Conservation (phyloP, 2,113 vertebrate species). For the Eretmodus cyanostictus region DNA sequence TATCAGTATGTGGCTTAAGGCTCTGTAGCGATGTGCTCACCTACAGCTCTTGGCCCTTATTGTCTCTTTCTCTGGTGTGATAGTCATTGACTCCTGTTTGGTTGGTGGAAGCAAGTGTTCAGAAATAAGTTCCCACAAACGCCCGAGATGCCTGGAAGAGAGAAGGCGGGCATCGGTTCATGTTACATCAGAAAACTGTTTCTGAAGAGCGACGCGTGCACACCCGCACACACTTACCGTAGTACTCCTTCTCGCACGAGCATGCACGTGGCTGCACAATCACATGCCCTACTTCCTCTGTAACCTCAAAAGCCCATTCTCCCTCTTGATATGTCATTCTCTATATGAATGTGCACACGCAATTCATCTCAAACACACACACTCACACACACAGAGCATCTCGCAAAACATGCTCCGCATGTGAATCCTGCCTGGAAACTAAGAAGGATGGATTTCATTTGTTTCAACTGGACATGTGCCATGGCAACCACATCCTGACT, state of each 20-base stretch:
- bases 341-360: background rate
- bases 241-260: background rate
- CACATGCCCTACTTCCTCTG: slow-evolving; percentile 71
- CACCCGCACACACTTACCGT: slow-evolving; percentile 9
- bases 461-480: slow-evolving; percentile 49
- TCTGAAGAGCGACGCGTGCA: background rate
- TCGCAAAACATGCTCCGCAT: slow-evolving; percentile 40
- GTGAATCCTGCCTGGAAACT: slow-evolving; percentile 66
- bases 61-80: background rate
- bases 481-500: slow-evolving; percentile 54
- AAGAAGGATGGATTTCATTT: slow-evolving; percentile 41
- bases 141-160: slow-evolving; percentile 39
- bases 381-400: background rate
- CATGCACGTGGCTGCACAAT: slow-evolving; percentile 68
- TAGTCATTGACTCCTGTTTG: background rate
- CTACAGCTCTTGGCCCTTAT: background rate
- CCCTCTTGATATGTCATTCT: slow-evolving; percentile 40
- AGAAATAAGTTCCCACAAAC: slow-evolving; percentile 35
- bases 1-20: background rate
- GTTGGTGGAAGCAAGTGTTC: background rate
- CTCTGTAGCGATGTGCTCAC: background rate
- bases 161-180: slow-evolving; percentile 32
- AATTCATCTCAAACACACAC: background rate
- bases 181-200: slow-evolving; percentile 61
- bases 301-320: slow-evolving; percentile 49